Percentiles rank a stretch among this genome's conserved stretches.
Conservation (phyloP, 1,140 invertebrate species). For the Dryas iulia region DNA sequence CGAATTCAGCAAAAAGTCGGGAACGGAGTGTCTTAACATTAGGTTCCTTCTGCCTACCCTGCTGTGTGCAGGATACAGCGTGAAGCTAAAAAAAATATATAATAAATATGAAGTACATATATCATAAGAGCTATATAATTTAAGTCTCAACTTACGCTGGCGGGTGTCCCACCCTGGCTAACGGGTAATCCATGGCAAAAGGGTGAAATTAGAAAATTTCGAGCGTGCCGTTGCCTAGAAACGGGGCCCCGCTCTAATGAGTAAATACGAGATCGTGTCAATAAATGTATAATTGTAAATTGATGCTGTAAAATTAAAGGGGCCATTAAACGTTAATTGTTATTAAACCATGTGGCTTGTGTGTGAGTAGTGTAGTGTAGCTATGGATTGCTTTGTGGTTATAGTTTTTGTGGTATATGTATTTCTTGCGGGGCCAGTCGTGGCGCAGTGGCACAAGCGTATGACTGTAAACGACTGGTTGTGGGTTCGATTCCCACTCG, state of each 20-base stretch:
- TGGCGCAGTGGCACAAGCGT: too few species aligned
- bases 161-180: not conserved
- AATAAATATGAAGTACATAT: not conserved
- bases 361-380: too few species aligned
- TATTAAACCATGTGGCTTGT: not conserved
- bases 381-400: too few species aligned
- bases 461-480: too few species aligned
- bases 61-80: too few species aligned
- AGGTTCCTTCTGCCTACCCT: too few species aligned
- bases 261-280: slow-evolving; percentile 2
- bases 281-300: slow-evolving; percentile 13
- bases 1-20: too few species aligned
- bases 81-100: too few species aligned
- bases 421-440: too few species aligned
- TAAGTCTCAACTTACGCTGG: slow-evolving; percentile 19
- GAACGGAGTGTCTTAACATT: too few species aligned
- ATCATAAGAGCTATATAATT: not conserved
- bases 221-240: slow-evolving; percentile 57
- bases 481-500: too few species aligned
- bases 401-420: too few species aligned
- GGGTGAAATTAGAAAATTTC: slow-evolving; percentile 51
- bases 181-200: slow-evolving; percentile 28
- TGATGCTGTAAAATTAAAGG: not conserved
- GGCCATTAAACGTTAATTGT: not conserved
- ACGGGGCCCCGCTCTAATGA: slow-evolving; percentile 25